phyloP scores from a whole-genome alignment of 2,113 vertebrate species.

The Cervus canadensis region DNA sequence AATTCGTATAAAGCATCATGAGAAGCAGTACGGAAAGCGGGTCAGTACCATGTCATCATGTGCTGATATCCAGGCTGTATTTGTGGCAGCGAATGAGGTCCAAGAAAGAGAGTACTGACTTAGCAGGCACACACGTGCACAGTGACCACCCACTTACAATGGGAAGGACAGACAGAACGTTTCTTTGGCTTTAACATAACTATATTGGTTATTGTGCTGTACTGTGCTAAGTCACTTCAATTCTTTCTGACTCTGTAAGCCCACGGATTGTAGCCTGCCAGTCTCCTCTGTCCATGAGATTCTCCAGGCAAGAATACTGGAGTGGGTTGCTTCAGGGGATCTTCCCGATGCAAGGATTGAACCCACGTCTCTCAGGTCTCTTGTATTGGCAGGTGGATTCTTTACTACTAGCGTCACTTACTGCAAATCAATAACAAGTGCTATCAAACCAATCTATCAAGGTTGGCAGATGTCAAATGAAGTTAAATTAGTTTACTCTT shows the following conservation, averaged over 20 bases:
- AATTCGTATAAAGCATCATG: constrained; percentile 11
- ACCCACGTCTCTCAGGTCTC: neutral
- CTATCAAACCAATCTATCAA: neutral
- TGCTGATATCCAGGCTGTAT: neutral
- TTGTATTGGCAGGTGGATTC: neutral
- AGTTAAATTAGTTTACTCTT: neutral
- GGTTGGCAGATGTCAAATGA: neutral
- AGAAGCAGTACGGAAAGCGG: neutral
- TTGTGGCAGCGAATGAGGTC: neutral
- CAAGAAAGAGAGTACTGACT: neutral
- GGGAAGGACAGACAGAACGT: neutral
- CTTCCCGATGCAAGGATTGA: neutral
- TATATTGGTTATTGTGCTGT: neutral
- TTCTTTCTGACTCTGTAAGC: neutral
- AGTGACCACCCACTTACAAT: neutral
- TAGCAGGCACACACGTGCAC: fast-evolving
- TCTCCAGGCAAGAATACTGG: neutral
- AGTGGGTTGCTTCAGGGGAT: neutral
- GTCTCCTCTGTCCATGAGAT: neutral
- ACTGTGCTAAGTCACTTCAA: neutral
- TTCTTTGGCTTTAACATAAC: neutral
- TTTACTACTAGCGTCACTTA: neutral
- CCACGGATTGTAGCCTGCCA: neutral
- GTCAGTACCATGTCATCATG: neutral
- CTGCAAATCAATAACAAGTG: neutral